A percentile compares a stretch with the other conserved stretches of the same genome.
Evolutionary conservation across 2,888 invertebrate genomes (phyloP).

Genomic region (Fragum sueziense): DNA sequence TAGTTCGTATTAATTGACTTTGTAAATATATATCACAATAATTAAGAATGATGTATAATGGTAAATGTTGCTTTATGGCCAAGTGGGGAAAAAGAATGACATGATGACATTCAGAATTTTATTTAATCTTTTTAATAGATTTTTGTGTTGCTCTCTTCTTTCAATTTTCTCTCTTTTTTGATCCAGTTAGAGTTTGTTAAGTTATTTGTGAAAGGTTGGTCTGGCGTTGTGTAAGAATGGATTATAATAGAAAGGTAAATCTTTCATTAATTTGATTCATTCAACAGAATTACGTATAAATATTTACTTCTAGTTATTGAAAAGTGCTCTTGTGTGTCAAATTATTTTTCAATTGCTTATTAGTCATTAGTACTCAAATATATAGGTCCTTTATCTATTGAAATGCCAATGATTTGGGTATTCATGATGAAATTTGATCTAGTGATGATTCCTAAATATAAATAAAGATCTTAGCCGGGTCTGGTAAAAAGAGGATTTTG

Average conservation of each 20-base stretch:
- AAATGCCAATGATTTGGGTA: background rate
- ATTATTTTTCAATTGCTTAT: background rate
- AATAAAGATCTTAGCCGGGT: no score
- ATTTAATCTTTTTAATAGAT: no score
- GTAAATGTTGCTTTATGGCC: background rate
- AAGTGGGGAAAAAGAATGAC: no score
- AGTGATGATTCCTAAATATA: no score
- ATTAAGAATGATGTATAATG: background rate
- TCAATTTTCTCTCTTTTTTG: no score
- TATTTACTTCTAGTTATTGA: background rate
- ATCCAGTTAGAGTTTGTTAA: no score
- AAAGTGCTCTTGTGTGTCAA: background rate
- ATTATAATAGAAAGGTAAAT: background rate
- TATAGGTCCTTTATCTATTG: background rate
- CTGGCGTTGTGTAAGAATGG: no score
- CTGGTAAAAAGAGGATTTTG: no score
- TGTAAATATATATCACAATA: background rate
- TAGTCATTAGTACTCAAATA: background rate
- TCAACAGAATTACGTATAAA: background rate
- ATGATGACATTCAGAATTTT: background rate
- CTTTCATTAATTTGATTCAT: background rate
- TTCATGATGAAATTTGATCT: background rate
- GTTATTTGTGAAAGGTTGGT: no score
- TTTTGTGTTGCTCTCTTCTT: no score
- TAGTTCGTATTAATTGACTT: background rate